Evolutionary conservation across 2,113 vertebrate genomes (phyloP).

Genomic region (Holacanthus passer): DNA sequence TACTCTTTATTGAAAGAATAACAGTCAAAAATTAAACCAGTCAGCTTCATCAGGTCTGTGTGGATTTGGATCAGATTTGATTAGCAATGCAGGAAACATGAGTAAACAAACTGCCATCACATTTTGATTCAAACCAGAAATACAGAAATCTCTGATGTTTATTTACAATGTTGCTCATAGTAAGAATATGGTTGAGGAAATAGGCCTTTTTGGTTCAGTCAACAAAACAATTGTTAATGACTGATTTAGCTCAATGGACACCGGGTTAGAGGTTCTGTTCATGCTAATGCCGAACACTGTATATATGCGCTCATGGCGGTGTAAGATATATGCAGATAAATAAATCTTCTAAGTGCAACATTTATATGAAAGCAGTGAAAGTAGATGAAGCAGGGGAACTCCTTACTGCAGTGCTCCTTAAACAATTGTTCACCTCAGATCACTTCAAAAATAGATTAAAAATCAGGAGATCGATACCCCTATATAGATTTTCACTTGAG

Average conservation of each 20-base stretch:
- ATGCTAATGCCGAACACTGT: neutral
- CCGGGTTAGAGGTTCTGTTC: neutral
- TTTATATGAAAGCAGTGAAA: neutral
- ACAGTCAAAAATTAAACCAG: too few relatives aligned
- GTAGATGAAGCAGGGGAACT: neutral
- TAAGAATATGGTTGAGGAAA: neutral
- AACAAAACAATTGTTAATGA: neutral
- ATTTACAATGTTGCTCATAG: neutral
- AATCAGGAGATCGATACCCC: conserved; percentile 3
- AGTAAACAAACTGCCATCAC: neutral
- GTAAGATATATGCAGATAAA: neutral
- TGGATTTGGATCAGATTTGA: neutral
- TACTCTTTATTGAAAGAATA: neutral
- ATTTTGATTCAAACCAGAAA: neutral
- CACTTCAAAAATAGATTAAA: neutral
- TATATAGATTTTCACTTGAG: neutral
- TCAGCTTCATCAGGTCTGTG: neutral
- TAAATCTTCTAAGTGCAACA: neutral
- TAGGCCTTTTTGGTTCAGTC: neutral
- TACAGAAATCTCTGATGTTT: neutral
- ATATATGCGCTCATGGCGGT: neutral
- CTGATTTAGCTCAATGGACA: neutral
- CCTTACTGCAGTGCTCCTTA: neutral
- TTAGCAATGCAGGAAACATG: neutral
- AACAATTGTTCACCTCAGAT: neutral